Base-by-base conservation (phyloP, 37 sponge, comb jelly and placozoan species). In the Ephydatia muelleri region DNA sequence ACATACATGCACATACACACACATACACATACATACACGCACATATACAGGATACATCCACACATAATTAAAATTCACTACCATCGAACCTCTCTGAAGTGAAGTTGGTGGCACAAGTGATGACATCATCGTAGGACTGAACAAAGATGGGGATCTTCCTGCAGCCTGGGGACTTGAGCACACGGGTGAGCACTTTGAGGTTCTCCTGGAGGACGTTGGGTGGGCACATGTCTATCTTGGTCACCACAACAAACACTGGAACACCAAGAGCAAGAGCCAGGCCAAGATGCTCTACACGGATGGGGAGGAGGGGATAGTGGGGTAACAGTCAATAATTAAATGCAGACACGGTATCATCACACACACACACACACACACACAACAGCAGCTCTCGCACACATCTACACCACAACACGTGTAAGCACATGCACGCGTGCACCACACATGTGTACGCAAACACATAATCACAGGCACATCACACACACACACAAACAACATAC, bases 181-280 rank as follows among this genome's bases (percentile, higher is more conserved):
- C 90, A 31, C 96, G 83, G n/a, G 66, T 71, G 73, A 98, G 82
- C 21, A 96, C 83, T 77, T 94, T 95, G 90, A 98, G 91, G 32
- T 91, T 98, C 64, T 98, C 97, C 80, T 95, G 93, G 0, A 98
- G 95, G 28, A 98, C 95, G 75, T 98, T 96, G 29, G 93, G 92
- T 2, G 99, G 99, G 65, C 99, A 98, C 99, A 98, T 98, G 91
- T 98, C 99, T 49, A 96, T 98, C 89, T 98, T 98, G 49, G 99
- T 98, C 22, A 98, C 95, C 32, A 98, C 99, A 38, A 96, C 95
- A 89, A 94, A 98, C 23, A 98, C 99, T n/a, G 99, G 99, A 39
- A 98, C 97, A 81, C 84, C 91, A 37, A 98, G 94, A 67, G 99
- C 99, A 65, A 98, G 90, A 0, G 97, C 95, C 82, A 98, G 81